Evolutionary conservation across 1,140 invertebrate genomes (phyloP).

Genomic region (Panulirus ornatus): DNA sequence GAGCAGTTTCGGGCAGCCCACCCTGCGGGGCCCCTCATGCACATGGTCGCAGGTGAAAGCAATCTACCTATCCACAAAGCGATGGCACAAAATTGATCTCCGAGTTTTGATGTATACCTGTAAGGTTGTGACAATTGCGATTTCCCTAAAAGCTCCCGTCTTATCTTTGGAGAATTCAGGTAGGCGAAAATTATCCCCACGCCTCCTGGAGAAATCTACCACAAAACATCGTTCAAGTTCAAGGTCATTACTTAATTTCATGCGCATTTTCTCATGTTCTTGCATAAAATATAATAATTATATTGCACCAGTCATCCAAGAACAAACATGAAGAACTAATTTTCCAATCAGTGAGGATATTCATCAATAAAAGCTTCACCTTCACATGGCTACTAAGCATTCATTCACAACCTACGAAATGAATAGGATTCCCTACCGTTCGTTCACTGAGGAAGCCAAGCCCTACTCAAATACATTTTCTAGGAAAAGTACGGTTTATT

Average conservation of each 20-base stretch:
- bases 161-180: not conserved
- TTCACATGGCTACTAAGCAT: no score
- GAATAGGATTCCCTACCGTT: not conserved
- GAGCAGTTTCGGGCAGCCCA: not conserved
- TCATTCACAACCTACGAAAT: not conserved
- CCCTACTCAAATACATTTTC: not conserved
- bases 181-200: not conserved
- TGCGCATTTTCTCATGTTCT: not conserved
- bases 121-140: no score
- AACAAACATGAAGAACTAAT: not conserved
- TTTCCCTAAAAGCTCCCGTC: not conserved
- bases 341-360: not conserved
- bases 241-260: conserved; percentile 49
- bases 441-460: not conserved
- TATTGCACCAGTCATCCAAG: not conserved
- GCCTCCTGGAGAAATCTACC: conserved; percentile 18
- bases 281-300: not conserved
- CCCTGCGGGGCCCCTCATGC: conserved; percentile 20
- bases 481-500: conserved; percentile 23
- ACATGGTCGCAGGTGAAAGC: conserved; percentile 46
- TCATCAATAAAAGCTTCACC: not conserved
- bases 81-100: not conserved
- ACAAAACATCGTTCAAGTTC: conserved; percentile 67
- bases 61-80: not conserved
- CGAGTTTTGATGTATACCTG: no score